phyloP scores from a whole-genome alignment of 2,113 vertebrate species.

The Pionites leucogaster region DNA sequence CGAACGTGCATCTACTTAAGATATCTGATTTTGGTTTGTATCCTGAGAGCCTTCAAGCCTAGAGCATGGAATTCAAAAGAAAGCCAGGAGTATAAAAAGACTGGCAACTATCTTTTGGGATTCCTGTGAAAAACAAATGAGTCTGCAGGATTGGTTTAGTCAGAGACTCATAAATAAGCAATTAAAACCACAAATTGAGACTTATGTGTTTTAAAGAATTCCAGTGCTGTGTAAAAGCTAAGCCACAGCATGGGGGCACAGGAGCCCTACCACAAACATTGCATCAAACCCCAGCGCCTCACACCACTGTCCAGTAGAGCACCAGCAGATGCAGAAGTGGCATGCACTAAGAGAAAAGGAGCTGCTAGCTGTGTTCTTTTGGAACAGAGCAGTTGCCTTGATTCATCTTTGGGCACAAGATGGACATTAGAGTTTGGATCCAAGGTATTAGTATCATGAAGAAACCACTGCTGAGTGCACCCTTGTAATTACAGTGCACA shows the following conservation, averaged over 20 bases:
- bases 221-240: background rate
- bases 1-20: background rate
- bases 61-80: background rate
- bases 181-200: background rate
- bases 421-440: background rate
- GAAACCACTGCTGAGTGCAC: background rate
- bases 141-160: background rate
- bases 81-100: background rate
- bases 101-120: fast-evolving
- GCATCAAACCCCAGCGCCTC: background rate
- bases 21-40: background rate
- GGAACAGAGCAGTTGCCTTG: background rate
- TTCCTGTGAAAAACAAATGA: background rate
- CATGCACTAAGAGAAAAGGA: fast-evolving
- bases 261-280: background rate
- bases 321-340: background rate
- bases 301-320: fast-evolving
- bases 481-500: fast-evolving
- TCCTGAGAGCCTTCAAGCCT: background rate
- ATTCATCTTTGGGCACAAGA: background rate
- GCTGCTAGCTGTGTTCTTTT: background rate
- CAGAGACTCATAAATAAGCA: background rate
- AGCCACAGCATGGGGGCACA: background rate
- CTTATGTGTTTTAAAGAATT: background rate
- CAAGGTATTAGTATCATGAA: background rate